Conservation (phyloP, 2,113 vertebrate genomes). For the Aegithalos caudatus region DNA sequence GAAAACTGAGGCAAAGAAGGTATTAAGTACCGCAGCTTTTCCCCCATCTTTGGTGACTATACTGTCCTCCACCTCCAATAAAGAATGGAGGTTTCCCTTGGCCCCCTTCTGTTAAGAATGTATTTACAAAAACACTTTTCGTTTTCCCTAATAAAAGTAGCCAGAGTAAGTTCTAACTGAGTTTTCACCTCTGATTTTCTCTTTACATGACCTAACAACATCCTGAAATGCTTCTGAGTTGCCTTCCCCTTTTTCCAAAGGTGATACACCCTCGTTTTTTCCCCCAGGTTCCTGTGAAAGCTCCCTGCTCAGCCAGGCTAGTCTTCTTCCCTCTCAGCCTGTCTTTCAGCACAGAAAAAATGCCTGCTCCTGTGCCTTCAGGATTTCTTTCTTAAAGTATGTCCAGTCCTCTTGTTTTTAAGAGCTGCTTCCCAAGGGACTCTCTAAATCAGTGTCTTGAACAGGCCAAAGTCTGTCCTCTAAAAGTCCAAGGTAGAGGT, state of each 20-base stretch:
- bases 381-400: neutral
- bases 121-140: neutral
- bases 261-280: neutral
- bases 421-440: neutral
- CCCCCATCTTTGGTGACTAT: neutral
- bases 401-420: neutral
- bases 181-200: neutral
- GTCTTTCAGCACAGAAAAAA: neutral
- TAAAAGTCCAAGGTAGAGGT: neutral
- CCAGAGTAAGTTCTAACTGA: neutral
- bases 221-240: neutral
- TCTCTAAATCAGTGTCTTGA: neutral
- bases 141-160: neutral
- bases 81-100: neutral
- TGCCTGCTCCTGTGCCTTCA: rapidly evolving
- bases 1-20: neutral
- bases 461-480: neutral
- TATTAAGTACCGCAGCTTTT: neutral
- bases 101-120: neutral
- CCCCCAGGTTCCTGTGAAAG: neutral
- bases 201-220: neutral
- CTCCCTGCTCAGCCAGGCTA: neutral
- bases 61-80: neutral
- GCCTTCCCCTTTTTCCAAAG: neutral
- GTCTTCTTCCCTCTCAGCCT: neutral